Evolutionary conservation across 2,113 vertebrate genomes (phyloP), one percentile per base, ranked within the genome.

Genomic region (Paramormyrops kingsleyae): DNA sequence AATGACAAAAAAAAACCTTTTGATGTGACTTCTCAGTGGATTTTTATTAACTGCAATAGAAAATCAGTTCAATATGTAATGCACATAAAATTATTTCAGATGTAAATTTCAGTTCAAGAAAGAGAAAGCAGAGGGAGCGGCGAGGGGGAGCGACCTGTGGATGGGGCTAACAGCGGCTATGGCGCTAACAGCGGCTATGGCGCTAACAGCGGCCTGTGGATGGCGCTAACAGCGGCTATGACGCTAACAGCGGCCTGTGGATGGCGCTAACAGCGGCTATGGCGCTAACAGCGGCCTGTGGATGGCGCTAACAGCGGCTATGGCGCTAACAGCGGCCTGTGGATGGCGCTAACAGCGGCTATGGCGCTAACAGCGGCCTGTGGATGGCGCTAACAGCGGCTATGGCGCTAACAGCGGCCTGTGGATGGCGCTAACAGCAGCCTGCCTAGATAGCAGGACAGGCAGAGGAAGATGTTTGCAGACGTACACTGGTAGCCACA

Each of bases 61-160:
- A 83, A 83, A 83, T 84, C 83, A 84, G 39, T 84, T n/a, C 83
- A 84, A 84, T 84, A 84, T 84, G 83, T 84, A 84, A 17, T 9
- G 35, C 31, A 47, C 21, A 83, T 46, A 10, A 83, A 83, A 83
- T 46, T 42, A 47, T 83, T 83, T 46, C 39, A 44, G 44, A 24
- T 46, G 39, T 44, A 84, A 44, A 47, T 84, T 84, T 47, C 2
- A 8, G 39, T 46, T 84, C 83, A 84, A 84, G 83, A 44, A 84
- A 84, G 80, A 66, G 74, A 15, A 15, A 19, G 5, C 35, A 80
- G 17, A 80, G 17, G 35, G 13, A 42, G 15, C 0, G 1, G 74
- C 1, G 1, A 47, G 44, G 42, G 39, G 6, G 19, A 84, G 80
- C 1, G 8, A 5, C 39, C 21, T 84, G 44, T 19, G 44, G 44